These are phyloP conservation scores for Latrodectus geometricus DNA, from an alignment of 1,140 invertebrate species.

Conservation along the genomic window DNA sequence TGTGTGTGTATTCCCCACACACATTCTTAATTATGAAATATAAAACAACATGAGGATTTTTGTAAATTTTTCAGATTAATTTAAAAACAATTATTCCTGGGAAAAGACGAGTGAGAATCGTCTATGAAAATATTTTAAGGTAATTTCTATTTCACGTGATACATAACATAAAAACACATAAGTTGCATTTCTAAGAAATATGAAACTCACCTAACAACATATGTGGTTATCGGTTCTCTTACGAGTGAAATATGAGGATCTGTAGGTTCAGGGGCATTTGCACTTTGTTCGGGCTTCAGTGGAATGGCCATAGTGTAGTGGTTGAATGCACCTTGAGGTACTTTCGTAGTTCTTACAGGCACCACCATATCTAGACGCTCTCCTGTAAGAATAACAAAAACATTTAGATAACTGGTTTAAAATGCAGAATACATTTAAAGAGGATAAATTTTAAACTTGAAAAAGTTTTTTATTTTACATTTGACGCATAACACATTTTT, in stretches of 20 bases:
- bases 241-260: background rate
- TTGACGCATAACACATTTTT: too few relatives aligned
- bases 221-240: constrained; percentile 1
- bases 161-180: background rate
- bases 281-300: background rate
- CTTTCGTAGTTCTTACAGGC: constrained; percentile 2
- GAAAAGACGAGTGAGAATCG: background rate
- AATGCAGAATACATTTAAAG: background rate
- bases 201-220: constrained; percentile 2
- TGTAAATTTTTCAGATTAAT: too few relatives aligned
- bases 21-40: too few relatives aligned
- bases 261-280: background rate
- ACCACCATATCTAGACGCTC: constrained; percentile 4
- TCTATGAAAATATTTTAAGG: too few relatives aligned
- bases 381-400: constrained; percentile 1
- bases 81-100: background rate
- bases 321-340: background rate
- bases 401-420: background rate
- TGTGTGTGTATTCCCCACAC: too few relatives aligned
- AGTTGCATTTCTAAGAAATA: too few relatives aligned
- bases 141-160: background rate
- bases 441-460: too few relatives aligned
- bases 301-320: background rate
- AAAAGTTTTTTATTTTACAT: too few relatives aligned
- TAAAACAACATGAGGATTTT: too few relatives aligned